Percentiles rank a stretch among this genome's conserved stretches.
phyloP scores from a whole-genome alignment of 2,888 invertebrate species.

The Caenorhabditis zanzibari region DNA sequence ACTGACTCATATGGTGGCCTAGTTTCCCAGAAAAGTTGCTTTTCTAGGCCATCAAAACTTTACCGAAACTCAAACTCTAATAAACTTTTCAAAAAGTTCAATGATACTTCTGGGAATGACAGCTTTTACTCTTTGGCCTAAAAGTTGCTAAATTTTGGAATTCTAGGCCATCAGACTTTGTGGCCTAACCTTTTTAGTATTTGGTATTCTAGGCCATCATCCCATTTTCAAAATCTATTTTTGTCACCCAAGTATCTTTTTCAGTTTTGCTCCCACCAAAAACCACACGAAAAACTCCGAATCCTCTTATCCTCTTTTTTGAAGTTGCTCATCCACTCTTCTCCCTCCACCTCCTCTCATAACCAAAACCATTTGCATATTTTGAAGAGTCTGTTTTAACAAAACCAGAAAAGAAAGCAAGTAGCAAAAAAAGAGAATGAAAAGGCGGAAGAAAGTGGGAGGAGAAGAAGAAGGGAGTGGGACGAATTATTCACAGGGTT shows the following conservation, averaged over 20 bases:
- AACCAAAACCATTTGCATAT: conserved; percentile 43
- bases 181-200: too few species aligned
- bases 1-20: too few species aligned
- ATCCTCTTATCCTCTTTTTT: conserved; percentile 11
- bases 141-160: too few species aligned
- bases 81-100: too few species aligned
- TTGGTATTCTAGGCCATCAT: too few species aligned
- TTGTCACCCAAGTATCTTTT: neutral
- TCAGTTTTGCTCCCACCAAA: conserved; percentile 14
- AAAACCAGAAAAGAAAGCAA: neutral
- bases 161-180: too few species aligned
- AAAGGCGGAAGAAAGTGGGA: conserved; percentile 20
- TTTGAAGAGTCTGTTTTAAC: neutral
- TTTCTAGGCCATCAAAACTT: too few species aligned
- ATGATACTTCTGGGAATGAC: too few species aligned
- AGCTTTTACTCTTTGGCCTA: too few species aligned
- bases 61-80: too few species aligned
- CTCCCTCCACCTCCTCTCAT: conserved; percentile 15
- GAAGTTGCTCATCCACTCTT: conserved; percentile 10
- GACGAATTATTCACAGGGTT: conserved; percentile 32
- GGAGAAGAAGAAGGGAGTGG: neutral
- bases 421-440: neutral
- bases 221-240: neutral
- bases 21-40: too few species aligned
- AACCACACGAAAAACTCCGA: conserved; percentile 1